Base-by-base conservation (phyloP, 2,888 invertebrate genomes). In the Alloscopus bannaensis region DNA sequence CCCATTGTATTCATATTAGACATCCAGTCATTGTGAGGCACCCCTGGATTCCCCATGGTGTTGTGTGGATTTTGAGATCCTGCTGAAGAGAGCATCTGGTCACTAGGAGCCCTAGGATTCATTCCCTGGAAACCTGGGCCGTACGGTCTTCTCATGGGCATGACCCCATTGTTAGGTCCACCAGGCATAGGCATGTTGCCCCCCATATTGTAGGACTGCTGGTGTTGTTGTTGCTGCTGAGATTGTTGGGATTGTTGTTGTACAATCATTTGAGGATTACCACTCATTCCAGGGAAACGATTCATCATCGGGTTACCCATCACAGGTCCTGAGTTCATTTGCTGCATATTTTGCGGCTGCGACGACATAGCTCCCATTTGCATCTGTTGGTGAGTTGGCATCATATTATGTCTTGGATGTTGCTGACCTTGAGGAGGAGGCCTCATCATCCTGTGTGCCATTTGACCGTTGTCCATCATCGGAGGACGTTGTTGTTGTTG, bases 241-340 rank as follows among this genome's bases (percentile, higher is more conserved):
- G 42, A 20, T 50, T 68, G 73, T 6, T 31, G 66, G 16, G 11
- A 18, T 22, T 66, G 66, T 52, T 68, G 73, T 42, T 69, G 76
- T 24, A 72, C 40, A 75, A 80, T 77, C 64, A 79, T 70, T 52
- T 69, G 73, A n/a, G 72, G 62, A 55, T 70, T 77, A 3, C 52
- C 72, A 29, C 68, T 65, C 64, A 79, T 81, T 16, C 71, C 73
- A 29, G 82, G 71, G 29, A 80, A 81, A 13, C 84, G 66, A 55
- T 80, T 82, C 66, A 83, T 75, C 73, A 80, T 78, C 28, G 71
- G 80, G 13, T 57, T 57, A 16, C 76, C 76, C 64, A 77, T 79
- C 31, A 62, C 70, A 16, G 71, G 57, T 8, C 59, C 59, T 28
- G 42, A 57, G 26, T 78, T 68, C n/a, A 59, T 64, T 45, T 59